phyloP scores from a whole-genome alignment of 2,113 vertebrate species.

The Malurus melanocephalus region DNA sequence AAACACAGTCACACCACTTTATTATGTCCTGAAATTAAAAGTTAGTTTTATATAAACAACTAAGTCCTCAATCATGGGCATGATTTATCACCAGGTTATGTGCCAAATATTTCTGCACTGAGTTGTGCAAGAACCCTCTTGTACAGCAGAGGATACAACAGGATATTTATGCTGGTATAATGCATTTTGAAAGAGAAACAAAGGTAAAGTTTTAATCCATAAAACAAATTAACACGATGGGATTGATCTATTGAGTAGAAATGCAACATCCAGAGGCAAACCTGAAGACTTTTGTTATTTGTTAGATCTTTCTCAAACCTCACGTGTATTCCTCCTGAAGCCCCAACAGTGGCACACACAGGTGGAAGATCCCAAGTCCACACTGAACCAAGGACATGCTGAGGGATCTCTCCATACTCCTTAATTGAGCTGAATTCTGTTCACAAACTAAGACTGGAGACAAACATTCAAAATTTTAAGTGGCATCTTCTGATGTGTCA shows the following conservation, averaged over 20 bases:
- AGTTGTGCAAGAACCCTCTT: conserved; percentile 11
- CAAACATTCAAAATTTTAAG: background rate
- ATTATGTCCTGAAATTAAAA: background rate
- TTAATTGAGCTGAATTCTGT: background rate
- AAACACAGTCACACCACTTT: background rate
- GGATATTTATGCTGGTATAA: background rate
- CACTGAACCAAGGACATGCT: background rate
- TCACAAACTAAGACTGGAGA: background rate
- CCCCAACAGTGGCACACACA: background rate
- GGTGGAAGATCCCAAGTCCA: background rate
- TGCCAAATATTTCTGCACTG: background rate
- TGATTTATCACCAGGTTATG: background rate
- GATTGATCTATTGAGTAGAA: background rate
- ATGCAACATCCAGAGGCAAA: background rate
- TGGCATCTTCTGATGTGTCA: background rate
- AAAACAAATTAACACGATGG: background rate
- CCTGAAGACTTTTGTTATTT: background rate
- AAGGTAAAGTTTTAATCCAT: background rate
- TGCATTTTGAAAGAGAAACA: background rate
- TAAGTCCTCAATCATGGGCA: background rate
- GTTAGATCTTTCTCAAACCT: background rate
- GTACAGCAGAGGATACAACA: background rate
- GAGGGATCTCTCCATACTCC: background rate
- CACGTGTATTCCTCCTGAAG: background rate
- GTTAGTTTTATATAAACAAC: background rate